phyloP scores from a whole-genome alignment of 2,113 vertebrate genomes.

The Platichthys flesus region DNA sequence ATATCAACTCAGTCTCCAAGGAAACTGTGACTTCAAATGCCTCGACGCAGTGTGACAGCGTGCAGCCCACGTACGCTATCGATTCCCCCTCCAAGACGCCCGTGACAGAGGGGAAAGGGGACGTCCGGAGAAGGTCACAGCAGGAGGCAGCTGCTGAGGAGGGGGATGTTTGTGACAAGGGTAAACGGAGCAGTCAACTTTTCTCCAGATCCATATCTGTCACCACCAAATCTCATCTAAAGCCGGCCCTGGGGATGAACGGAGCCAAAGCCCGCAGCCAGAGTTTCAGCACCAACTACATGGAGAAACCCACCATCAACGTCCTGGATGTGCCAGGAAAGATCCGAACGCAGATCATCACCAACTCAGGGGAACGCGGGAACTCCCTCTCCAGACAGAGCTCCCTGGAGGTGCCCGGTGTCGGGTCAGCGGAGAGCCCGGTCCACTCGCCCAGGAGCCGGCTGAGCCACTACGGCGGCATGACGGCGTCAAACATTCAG shows the following conservation, averaged over 20 bases:
- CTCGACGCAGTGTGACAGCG: slow-evolving; percentile 56
- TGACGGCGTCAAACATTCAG: slow-evolving; percentile 73
- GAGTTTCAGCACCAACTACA: slow-evolving; percentile 89
- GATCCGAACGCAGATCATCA: slow-evolving; percentile 92
- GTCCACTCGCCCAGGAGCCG: slow-evolving; percentile 61
- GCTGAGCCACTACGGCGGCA: slow-evolving; percentile 79
- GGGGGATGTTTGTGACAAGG: slow-evolving; percentile 61
- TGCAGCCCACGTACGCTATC: slow-evolving; percentile 14
- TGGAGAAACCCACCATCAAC: slow-evolving; percentile 82
- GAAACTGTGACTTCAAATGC: slow-evolving; percentile 75
- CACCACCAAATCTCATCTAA: slow-evolving; percentile 86
- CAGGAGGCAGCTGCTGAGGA: slow-evolving; percentile 58
- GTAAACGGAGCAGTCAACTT: slow-evolving; percentile 82
- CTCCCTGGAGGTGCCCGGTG: slow-evolving; percentile 71
- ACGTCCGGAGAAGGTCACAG: slow-evolving; percentile 54
- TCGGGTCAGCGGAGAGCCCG: slow-evolving; percentile 68
- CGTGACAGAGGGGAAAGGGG: slow-evolving; percentile 64
- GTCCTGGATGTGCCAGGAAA: slow-evolving; percentile 82
- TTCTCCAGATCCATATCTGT: slow-evolving; percentile 88
- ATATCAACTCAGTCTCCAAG: slow-evolving; percentile 88
- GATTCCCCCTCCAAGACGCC: slow-evolving; percentile 60
- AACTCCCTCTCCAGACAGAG: slow-evolving; percentile 88
- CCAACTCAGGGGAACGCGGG: slow-evolving; percentile 90
- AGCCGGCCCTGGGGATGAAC: slow-evolving; percentile 93
- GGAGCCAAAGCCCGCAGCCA: slow-evolving; percentile 94